Conservation (phyloP, 2,113 vertebrate genomes). For the Junco hyemalis region DNA sequence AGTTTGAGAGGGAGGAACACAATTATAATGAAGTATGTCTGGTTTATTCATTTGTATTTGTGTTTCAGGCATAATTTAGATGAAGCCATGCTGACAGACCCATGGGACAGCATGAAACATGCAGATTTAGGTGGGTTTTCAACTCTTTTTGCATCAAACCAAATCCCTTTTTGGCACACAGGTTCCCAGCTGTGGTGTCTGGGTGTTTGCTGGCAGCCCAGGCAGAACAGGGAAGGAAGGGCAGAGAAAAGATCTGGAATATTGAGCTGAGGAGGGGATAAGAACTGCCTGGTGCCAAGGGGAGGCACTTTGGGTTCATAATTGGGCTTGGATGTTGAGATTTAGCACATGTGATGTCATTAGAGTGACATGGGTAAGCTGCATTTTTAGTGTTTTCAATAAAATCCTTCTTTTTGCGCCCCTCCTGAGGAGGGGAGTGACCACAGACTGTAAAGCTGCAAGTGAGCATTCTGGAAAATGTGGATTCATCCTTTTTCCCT, state of each 20-base stretch:
- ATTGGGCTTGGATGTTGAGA: neutral
- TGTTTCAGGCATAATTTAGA: slow-evolving; percentile 87
- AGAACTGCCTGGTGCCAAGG: neutral
- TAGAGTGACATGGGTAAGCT: fast-evolving
- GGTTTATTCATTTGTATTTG: neutral
- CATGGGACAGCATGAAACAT: slow-evolving; percentile 83
- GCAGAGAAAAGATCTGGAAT: neutral
- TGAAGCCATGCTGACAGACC: slow-evolving; percentile 84
- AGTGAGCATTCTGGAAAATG: fast-evolving
- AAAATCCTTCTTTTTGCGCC: neutral
- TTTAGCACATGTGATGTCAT: neutral
- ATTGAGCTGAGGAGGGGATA: neutral
- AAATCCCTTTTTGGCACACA: neutral
- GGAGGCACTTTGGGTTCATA: neutral
- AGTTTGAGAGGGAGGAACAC: fast-evolving
- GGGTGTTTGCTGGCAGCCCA: neutral
- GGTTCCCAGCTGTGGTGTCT: neutral
- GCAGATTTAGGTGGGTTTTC: slow-evolving; percentile 84
- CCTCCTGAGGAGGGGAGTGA: neutral
- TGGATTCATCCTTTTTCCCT: neutral
- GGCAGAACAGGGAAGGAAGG: neutral
- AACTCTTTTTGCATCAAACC: neutral
- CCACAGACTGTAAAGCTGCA: neutral
- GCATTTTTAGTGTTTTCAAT: neutral
- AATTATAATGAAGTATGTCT: fast-evolving